Evolutionary conservation across 2,888 invertebrate genomes (phyloP).

Genomic region (Scaeva pyrastri): DNA sequence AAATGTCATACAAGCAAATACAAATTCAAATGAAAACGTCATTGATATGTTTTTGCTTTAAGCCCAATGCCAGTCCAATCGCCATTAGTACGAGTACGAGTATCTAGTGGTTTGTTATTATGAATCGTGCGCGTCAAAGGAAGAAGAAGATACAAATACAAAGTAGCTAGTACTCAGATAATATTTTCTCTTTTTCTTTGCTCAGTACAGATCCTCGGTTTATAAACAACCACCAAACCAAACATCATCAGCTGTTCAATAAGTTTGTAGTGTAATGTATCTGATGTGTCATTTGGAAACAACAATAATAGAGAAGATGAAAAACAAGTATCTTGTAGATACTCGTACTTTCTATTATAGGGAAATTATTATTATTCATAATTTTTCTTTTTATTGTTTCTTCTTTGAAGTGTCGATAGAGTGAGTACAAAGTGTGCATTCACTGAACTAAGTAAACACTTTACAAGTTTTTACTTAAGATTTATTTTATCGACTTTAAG

Average conservation of each 20-base stretch:
- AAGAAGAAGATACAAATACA: neutral
- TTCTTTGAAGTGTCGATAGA: neutral
- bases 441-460: too few relatives aligned
- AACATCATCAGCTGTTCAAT: conserved; percentile 56
- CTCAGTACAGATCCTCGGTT: neutral
- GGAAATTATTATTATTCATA: conserved; percentile 1
- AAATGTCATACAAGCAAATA: conserved; percentile 31
- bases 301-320: neutral
- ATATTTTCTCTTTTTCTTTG: conserved; percentile 31
- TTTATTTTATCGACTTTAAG: too few relatives aligned
- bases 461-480: too few relatives aligned
- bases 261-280: too few relatives aligned
- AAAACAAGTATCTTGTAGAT: conserved; percentile 22
- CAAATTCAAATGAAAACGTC: conserved; percentile 38
- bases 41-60: neutral
- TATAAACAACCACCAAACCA: conserved; percentile 16
- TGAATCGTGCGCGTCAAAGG: neutral
- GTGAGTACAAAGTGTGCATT: too few relatives aligned
- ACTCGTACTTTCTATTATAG: conserved; percentile 41
- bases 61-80: neutral
- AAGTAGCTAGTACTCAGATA: too few relatives aligned
- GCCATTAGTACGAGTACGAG: neutral
- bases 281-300: neutral
- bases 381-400: neutral
- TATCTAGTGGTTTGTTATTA: neutral